Conservation (phyloP, 2,888 invertebrate species). For the Drosophila kanekoi region DNA sequence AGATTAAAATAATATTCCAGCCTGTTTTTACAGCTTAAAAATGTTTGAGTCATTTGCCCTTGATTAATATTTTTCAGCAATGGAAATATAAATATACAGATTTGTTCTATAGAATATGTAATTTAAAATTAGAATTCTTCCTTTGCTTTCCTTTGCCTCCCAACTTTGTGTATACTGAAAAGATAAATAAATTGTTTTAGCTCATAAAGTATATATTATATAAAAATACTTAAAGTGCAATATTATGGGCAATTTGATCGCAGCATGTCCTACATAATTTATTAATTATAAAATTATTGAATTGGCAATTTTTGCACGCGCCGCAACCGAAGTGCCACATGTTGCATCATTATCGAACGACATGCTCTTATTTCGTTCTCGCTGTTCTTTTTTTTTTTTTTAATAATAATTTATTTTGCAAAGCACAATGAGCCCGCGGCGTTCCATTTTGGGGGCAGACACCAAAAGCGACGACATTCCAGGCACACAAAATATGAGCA, state of each 20-base stretch:
- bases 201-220: slow-evolving; percentile 4
- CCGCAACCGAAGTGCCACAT: slow-evolving; percentile 53
- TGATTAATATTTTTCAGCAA: too few relatives aligned
- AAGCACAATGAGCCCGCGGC: slow-evolving; percentile 42
- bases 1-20: too few relatives aligned
- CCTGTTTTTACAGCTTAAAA: too few relatives aligned
- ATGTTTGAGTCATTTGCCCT: too few relatives aligned
- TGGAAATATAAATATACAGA: too few relatives aligned
- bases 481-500: slow-evolving; percentile 60
- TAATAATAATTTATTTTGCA: slow-evolving; percentile 27
- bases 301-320: slow-evolving; percentile 53
- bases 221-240: slow-evolving; percentile 6
- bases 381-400: slow-evolving; percentile 3
- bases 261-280: slow-evolving; percentile 49
- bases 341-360: slow-evolving; percentile 59
- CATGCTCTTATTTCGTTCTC: slow-evolving; percentile 9
- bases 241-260: slow-evolving; percentile 26
- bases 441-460: slow-evolving; percentile 51
- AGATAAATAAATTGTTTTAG: neutral
- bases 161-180: neutral
- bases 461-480: slow-evolving; percentile 66
- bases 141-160: too few relatives aligned
- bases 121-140: too few relatives aligned
- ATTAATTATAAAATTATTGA: slow-evolving; percentile 50
- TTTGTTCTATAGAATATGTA: too few relatives aligned